Evolutionary conservation across 1,140 invertebrate genomes (phyloP).

Genomic region (Thaumatotibia leucotreta): DNA sequence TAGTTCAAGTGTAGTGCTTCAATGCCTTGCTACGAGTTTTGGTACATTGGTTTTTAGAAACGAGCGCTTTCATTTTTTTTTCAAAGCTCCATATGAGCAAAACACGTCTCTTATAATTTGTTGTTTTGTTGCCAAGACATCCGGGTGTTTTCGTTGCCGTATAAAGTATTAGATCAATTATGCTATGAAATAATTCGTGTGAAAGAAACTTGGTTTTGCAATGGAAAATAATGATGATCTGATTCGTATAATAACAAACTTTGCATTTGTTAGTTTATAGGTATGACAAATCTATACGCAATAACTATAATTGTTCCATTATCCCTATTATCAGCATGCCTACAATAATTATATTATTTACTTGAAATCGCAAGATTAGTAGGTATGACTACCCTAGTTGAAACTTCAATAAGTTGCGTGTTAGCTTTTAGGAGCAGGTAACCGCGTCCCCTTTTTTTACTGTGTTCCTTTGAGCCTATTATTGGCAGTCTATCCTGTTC

Average conservation of each 20-base stretch:
- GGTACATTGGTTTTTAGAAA: constrained; percentile 39
- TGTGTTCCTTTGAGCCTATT: constrained; percentile 28
- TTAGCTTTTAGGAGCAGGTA: constrained; percentile 47
- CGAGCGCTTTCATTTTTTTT: constrained; percentile 36
- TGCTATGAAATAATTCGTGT: constrained; percentile 8
- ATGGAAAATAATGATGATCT: constrained; percentile 26
- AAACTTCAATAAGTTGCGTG: constrained; percentile 1
- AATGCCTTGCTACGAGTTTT: constrained; percentile 43
- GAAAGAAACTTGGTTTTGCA: constrained; percentile 20
- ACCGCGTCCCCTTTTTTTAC: constrained; percentile 57
- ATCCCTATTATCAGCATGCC: no score
- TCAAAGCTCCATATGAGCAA: constrained; percentile 48
- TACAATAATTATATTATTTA: no score
- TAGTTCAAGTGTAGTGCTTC: constrained; percentile 26
- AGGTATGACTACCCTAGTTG: no score
- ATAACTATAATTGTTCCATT: no score
- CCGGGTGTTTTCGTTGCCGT: constrained; percentile 47
- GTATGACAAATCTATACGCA: no score
- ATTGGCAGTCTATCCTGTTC: constrained; percentile 28
- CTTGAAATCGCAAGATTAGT: neutral
- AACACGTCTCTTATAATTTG: constrained; percentile 67
- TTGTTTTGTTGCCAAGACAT: constrained; percentile 68
- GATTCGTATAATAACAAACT: no score
- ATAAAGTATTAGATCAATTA: constrained; percentile 22
- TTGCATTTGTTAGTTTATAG: no score